Evolutionary conservation across 2,113 vertebrate genomes (phyloP).

Genomic region (Entelurus aequoreus): DNA sequence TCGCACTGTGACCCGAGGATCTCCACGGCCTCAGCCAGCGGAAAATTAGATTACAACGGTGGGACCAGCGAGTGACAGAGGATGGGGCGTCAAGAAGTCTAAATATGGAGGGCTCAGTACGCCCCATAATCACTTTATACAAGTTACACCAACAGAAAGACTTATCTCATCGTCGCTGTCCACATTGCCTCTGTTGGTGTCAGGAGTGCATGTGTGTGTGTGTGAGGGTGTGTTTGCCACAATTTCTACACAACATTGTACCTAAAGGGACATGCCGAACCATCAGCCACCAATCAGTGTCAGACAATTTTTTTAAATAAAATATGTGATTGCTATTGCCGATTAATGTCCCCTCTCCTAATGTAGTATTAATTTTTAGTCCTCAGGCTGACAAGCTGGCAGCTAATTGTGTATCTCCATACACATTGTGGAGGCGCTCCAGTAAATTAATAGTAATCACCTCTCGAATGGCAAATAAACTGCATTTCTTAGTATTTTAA

Average conservation of each 20-base stretch:
- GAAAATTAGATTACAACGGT: slow-evolving; percentile 77
- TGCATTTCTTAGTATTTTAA: no score
- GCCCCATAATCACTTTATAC: slow-evolving; percentile 75
- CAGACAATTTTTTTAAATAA: no score
- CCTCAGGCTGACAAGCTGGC: no score
- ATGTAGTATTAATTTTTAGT: no score
- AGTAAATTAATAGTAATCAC: no score
- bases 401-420: no score
- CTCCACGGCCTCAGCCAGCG: slow-evolving; percentile 72
- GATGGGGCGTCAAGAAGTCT: slow-evolving; percentile 75
- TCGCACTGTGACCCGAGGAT: slow-evolving; percentile 68
- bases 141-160: slow-evolving; percentile 70
- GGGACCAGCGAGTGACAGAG: slow-evolving; percentile 61
- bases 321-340: no score
- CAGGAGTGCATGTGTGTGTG: slow-evolving; percentile 21
- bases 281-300: no score
- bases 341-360: no score
- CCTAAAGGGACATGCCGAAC: no score
- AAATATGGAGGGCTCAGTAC: slow-evolving; percentile 72
- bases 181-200: slow-evolving; percentile 55
- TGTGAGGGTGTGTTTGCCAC: slow-evolving; percentile 22
- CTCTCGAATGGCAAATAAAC: no score
- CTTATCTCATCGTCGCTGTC: slow-evolving; percentile 63
- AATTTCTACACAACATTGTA: slow-evolving; percentile 16
- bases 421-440: no score